Conservation (phyloP, 2,113 vertebrate species). For the Microcebus ravelobensis region DNA sequence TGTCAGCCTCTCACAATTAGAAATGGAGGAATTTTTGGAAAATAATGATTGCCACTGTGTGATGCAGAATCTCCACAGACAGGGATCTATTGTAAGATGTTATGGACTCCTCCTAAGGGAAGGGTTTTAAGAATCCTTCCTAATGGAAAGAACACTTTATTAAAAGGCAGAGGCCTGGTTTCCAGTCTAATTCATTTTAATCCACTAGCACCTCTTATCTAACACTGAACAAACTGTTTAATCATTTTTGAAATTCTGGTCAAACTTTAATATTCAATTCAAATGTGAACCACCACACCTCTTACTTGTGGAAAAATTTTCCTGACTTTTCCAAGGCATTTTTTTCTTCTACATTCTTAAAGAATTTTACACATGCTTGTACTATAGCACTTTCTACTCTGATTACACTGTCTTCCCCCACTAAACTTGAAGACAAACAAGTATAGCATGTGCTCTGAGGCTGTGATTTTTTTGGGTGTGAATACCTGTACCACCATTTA, state of each 20-base stretch:
- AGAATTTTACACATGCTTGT: background rate
- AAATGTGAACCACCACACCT: background rate
- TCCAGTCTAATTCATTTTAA: background rate
- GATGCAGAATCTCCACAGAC: background rate
- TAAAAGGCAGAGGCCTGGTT: background rate
- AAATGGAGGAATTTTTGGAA: background rate
- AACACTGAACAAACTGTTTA: background rate
- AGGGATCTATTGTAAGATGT: background rate
- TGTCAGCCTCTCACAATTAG: background rate
- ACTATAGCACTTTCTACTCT: background rate
- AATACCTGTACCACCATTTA: background rate
- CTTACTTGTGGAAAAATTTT: background rate
- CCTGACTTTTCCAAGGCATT: background rate
- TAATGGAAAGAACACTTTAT: background rate
- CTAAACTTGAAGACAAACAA: background rate
- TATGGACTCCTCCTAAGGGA: background rate
- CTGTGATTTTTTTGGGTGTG: background rate
- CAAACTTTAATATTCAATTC: constrained; percentile 3
- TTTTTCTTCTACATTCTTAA: background rate
- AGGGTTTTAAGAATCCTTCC: background rate
- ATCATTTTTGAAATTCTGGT: background rate
- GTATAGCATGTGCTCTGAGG: background rate
- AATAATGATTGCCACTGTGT: background rate
- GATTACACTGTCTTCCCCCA: background rate
- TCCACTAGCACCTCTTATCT: background rate